Evolutionary conservation across 1,140 invertebrate genomes (phyloP).

Genomic region (Drosophila fuyamai): DNA sequence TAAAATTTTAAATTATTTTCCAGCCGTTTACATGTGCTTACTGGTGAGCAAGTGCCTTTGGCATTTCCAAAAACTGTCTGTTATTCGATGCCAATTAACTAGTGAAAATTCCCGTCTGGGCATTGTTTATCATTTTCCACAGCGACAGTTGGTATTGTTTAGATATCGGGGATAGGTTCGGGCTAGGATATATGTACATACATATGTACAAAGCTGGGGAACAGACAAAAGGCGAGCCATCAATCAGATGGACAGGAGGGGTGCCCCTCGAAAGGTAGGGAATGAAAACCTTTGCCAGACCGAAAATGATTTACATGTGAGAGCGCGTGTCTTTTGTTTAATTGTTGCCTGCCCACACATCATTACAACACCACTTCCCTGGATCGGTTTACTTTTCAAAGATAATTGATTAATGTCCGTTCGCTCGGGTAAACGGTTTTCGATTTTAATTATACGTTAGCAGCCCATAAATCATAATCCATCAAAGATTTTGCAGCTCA

Average conservation of each 20-base stretch:
- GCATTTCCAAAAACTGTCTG: constrained; percentile 6
- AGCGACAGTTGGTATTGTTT: constrained; percentile 58
- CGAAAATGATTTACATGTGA: constrained; percentile 76
- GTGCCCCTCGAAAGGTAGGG: background rate
- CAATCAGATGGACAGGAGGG: constrained; percentile 54
- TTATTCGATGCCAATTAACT: constrained; percentile 71
- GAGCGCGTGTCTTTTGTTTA: constrained; percentile 81
- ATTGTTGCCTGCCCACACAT: constrained; percentile 77
- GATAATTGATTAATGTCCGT: constrained; percentile 78
- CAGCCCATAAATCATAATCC: constrained; percentile 81
- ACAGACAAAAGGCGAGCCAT: constrained; percentile 64
- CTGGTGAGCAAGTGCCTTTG: background rate
- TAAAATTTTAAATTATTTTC: background rate
- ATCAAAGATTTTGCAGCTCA: constrained; percentile 74
- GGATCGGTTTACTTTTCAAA: constrained; percentile 59
- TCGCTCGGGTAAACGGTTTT: constrained; percentile 56
- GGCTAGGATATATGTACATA: constrained; percentile 12
- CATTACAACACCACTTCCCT: constrained; percentile 42
- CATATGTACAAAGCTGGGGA: background rate
- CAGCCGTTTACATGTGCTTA: background rate
- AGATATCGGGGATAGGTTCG: constrained; percentile 24
- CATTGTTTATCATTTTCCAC: constrained; percentile 61
- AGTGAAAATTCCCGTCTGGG: constrained; percentile 50
- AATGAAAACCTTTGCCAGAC: constrained; percentile 53
- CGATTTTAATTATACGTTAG: constrained; percentile 77